Conservation (phyloP, 2,113 vertebrate genomes). For the Pipa parva region DNA sequence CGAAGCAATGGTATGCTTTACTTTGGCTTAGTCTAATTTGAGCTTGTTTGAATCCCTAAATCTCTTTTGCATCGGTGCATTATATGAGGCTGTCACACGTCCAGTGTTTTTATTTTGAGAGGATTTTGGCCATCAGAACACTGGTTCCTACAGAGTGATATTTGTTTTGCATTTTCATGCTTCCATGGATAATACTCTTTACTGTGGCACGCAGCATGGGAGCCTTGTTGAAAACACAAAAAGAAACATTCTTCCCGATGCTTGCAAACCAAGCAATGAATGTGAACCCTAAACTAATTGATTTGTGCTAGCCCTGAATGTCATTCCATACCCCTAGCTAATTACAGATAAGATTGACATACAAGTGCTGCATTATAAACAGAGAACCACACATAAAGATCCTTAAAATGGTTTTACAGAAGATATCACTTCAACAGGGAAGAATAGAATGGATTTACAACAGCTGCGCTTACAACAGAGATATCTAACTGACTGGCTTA, state of each 20-base stretch:
- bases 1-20: conserved; percentile 4
- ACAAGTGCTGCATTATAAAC: conserved; percentile 19
- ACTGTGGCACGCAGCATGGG: conserved; percentile 29
- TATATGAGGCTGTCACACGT: conserved; percentile 30
- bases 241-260: conserved; percentile 22
- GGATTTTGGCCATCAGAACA: conserved; percentile 24
- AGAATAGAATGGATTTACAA: conserved; percentile 5
- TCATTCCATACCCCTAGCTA: conserved; percentile 39
- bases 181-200: conserved; percentile 36
- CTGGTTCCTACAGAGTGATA: conserved; percentile 36
- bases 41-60: conserved; percentile 19
- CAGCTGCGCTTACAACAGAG: conserved; percentile 13
- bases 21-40: conserved; percentile 36
- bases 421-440: conserved; percentile 7
- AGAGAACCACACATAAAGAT: conserved; percentile 28
- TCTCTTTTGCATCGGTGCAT: conserved; percentile 30
- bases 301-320: conserved; percentile 33
- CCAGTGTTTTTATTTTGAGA: conserved; percentile 38
- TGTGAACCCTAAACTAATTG: conserved; percentile 21
- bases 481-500: background rate
- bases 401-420: conserved; percentile 6
- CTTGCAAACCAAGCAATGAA: conserved; percentile 5
- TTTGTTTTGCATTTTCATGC: conserved; percentile 41
- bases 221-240: conserved; percentile 19
- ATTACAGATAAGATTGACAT: conserved; percentile 36